phyloP scores from a whole-genome alignment of 2,797 vertebrate species.

The Geotrypetes seraphini region DNA sequence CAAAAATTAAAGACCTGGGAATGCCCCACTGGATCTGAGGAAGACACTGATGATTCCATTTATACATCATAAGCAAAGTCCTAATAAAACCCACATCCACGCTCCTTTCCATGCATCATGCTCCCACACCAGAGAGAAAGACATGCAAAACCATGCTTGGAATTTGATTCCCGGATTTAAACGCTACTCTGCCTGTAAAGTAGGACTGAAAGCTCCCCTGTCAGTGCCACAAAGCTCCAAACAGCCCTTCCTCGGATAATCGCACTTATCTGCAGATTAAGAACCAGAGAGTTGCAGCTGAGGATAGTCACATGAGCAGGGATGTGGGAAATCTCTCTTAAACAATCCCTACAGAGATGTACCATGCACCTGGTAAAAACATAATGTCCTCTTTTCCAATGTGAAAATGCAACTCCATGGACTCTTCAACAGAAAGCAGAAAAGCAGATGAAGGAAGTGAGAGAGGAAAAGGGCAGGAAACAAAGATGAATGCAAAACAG shows the following conservation, averaged over 20 bases:
- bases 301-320: constrained; percentile 53
- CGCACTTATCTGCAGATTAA: constrained; percentile 88
- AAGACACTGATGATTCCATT: constrained; percentile 28
- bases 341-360: constrained; percentile 43
- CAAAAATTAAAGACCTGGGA: too few species aligned
- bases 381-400: too few species aligned
- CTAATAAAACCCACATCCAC: constrained; percentile 37
- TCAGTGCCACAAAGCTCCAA: constrained; percentile 80
- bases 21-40: too few species aligned
- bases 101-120: constrained; percentile 37
- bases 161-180: constrained; percentile 73
- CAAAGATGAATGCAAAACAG: constrained; percentile 12
- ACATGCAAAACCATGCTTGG: constrained; percentile 54
- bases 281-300: constrained; percentile 73
- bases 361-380: too few species aligned
- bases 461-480: background rate
- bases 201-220: constrained; percentile 74
- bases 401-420: constrained; percentile 18
- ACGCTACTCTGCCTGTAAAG: constrained; percentile 63
- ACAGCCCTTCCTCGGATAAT: constrained; percentile 78
- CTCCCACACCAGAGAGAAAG: constrained; percentile 43
- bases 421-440: background rate
- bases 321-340: constrained; percentile 46
- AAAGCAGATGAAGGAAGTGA: too few species aligned
- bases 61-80: constrained; percentile 49